These are phyloP conservation scores for Anagyrus pseudococci DNA, from an alignment of 2,888 invertebrate genomes.

Conservation along the genomic window DNA sequence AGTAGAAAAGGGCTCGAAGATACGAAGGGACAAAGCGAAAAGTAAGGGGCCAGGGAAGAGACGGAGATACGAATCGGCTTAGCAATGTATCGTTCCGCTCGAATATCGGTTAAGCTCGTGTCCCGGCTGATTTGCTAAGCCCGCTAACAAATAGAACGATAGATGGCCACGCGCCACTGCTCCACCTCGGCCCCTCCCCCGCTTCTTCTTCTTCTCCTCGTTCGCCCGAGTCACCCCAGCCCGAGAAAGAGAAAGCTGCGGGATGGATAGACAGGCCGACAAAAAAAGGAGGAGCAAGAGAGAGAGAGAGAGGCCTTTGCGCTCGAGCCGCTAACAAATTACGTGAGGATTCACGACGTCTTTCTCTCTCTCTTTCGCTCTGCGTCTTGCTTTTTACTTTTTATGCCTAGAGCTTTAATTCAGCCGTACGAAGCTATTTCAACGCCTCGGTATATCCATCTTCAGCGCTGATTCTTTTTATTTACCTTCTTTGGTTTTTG, in stretches of 20 bases:
- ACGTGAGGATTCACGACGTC: slow-evolving; percentile 54
- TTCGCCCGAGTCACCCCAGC: slow-evolving; percentile 36
- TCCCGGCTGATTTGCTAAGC: slow-evolving; percentile 61
- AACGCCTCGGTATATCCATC: neutral
- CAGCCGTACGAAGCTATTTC: slow-evolving; percentile 5
- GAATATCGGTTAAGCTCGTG: slow-evolving; percentile 58
- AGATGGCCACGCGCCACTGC: slow-evolving; percentile 57
- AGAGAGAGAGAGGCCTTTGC: no score
- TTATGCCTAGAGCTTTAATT: no score
- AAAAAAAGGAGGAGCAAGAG: neutral
- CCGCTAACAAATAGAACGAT: slow-evolving; percentile 62
- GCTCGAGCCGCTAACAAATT: slow-evolving; percentile 55
- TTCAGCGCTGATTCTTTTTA: neutral
- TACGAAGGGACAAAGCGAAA: neutral
- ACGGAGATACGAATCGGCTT: neutral
- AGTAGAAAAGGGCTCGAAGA: slow-evolving; percentile 2
- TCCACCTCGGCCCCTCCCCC: slow-evolving; percentile 31
- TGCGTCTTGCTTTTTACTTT: neutral
- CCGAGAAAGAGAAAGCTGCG: neutral
- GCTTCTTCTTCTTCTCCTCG: no score
- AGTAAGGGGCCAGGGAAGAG: neutral
- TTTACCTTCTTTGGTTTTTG: no score
- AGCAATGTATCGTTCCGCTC: neutral
- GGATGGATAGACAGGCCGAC: neutral
- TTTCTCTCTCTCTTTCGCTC: slow-evolving; percentile 38